Conservation (phyloP, 2,797 vertebrate species). For the Tachyglossus aculeatus region DNA sequence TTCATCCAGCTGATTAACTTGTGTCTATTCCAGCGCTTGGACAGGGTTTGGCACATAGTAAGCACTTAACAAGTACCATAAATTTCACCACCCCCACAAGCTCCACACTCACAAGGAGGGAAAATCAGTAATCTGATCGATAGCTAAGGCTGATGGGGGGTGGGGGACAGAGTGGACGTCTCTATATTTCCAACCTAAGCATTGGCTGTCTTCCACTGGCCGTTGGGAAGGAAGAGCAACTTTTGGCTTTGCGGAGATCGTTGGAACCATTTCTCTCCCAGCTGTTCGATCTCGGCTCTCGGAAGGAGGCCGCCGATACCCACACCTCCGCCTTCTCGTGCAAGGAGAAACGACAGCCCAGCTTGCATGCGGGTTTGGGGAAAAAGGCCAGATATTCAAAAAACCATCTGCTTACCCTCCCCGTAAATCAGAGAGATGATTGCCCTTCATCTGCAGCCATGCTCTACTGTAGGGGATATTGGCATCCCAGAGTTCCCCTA, state of each 20-base stretch:
- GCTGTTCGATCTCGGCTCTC: constrained; percentile 21
- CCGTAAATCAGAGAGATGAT: constrained; percentile 64
- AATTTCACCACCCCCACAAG: too few species aligned
- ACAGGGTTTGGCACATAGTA: too few species aligned
- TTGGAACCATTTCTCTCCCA: background rate
- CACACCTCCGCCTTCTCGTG: constrained; percentile 20
- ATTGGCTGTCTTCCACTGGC: constrained; percentile 5
- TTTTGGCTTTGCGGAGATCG: background rate
- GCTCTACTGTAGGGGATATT: constrained; percentile 53
- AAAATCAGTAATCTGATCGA: too few species aligned
- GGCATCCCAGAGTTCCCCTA: constrained; percentile 62
- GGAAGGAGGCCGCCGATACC: constrained; percentile 19
- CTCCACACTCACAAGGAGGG: too few species aligned
- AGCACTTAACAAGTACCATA: too few species aligned
- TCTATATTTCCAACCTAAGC: too few species aligned
- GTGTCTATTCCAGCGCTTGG: too few species aligned
- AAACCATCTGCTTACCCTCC: constrained; percentile 58
- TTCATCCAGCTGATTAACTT: too few species aligned
- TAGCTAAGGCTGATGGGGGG: too few species aligned
- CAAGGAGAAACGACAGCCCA: constrained; percentile 45
- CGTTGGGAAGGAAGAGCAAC: background rate
- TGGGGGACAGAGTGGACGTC: too few species aligned
- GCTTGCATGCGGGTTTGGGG: constrained; percentile 51
- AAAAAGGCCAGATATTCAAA: constrained; percentile 59
- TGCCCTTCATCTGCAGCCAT: constrained; percentile 62